Conservation (phyloP, 2,888 invertebrate genomes). For the Eupithecia dodoneata region DNA sequence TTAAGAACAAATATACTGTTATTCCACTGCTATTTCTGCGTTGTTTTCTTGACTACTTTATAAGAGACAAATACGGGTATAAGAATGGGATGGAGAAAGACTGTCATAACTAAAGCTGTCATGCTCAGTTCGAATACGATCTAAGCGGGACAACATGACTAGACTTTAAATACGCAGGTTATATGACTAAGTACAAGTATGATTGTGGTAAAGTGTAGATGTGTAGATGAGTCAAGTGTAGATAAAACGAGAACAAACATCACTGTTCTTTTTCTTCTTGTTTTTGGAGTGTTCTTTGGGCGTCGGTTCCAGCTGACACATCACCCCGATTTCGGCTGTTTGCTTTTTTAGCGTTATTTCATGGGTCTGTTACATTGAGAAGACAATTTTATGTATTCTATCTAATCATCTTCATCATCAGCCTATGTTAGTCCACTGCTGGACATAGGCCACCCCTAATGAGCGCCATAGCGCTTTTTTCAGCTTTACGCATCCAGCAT, state of each 20-base stretch:
- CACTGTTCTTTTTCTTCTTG: constrained; percentile 83
- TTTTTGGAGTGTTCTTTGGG: constrained; percentile 60
- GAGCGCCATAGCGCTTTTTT: too few species aligned
- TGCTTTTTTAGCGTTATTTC: constrained; percentile 57
- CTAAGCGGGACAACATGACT: neutral
- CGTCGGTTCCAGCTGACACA: constrained; percentile 73
- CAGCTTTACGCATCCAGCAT: too few species aligned
- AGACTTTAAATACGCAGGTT: neutral
- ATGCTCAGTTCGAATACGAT: neutral
- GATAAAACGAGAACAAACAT: constrained; percentile 77
- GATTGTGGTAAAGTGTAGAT: neutral
- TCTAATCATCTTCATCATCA: neutral
- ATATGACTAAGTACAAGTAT: neutral
- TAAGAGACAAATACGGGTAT: neutral
- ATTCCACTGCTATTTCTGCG: neutral
- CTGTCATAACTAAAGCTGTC: neutral
- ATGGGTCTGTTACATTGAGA: constrained; percentile 59
- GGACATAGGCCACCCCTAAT: too few species aligned
- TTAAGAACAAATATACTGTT: too few species aligned
- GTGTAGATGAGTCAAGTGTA: neutral
- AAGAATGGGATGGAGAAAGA: neutral
- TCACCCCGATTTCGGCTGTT: constrained; percentile 64
- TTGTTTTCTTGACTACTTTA: neutral
- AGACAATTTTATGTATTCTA: neutral
- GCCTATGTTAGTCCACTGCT: too few species aligned